Percentiles rank a stretch among this genome's conserved stretches.
Conservation (phyloP, 2,113 vertebrate genomes). For the Grantiella picta region DNA sequence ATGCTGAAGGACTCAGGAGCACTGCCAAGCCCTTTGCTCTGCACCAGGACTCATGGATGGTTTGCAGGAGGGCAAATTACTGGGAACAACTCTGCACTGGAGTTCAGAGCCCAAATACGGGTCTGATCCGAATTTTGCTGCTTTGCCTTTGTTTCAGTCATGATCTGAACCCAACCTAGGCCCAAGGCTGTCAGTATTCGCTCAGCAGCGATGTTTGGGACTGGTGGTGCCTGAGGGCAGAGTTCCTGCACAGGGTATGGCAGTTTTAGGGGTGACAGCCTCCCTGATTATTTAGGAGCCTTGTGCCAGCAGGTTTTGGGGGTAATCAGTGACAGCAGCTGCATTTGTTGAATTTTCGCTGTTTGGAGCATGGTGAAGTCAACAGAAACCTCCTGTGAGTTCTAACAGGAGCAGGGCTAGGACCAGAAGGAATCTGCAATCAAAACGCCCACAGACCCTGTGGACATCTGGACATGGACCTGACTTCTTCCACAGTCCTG, state of each 20-base stretch:
- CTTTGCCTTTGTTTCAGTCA: neutral
- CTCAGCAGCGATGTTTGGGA: rapidly evolving
- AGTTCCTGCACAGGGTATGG: neutral
- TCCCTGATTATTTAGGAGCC: neutral
- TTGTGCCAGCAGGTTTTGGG: neutral
- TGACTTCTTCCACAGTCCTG: neutral
- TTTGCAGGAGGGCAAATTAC: neutral
- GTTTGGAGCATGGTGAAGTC: neutral
- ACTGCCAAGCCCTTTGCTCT: neutral
- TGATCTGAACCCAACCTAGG: neutral
- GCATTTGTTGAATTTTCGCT: neutral
- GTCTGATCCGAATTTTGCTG: neutral
- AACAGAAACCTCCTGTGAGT: neutral
- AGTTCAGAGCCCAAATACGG: neutral
- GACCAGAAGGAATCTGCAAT: neutral
- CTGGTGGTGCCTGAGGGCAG: neutral
- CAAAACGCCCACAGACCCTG: neutral
- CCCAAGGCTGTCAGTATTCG: rapidly evolving
- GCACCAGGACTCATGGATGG: rapidly evolving
- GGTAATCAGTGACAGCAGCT: neutral
- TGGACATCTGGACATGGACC: neutral
- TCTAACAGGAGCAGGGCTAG: rapidly evolving
- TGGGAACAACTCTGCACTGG: rapidly evolving
- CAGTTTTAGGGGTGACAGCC: neutral
- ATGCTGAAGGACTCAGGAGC: neutral